Evolutionary conservation across 2,888 invertebrate species (phyloP).

Genomic region (Habroteleia sp.): DNA sequence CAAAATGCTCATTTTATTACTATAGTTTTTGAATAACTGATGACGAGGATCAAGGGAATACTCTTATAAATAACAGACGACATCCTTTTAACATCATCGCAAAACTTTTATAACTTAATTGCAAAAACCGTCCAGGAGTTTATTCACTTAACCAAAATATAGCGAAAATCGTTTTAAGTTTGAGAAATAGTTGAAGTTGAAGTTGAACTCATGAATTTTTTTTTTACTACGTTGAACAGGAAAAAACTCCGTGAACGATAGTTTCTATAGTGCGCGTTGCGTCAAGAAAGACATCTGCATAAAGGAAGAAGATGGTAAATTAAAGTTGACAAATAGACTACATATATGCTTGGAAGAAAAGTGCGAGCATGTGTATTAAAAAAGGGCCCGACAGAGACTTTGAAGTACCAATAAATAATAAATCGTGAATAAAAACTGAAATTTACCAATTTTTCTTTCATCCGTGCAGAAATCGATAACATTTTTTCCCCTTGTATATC

Average conservation of each 20-base stretch:
- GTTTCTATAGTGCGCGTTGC: constrained; percentile 21
- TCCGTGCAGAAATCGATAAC: constrained; percentile 7
- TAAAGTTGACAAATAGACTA: constrained; percentile 7
- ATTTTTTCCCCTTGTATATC: too few species aligned
- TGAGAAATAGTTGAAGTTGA: constrained; percentile 2
- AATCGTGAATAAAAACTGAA: constrained; percentile 30
- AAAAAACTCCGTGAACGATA: constrained; percentile 16
- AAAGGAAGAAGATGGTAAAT: constrained; percentile 26
- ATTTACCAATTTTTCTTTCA: too few species aligned
- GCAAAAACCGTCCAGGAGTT: constrained; percentile 1
- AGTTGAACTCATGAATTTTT: constrained; percentile 1
- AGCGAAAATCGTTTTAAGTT: constrained; percentile 10
- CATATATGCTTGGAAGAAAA: constrained; percentile 1
- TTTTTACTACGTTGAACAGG: constrained; percentile 7
- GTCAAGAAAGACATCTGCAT: constrained; percentile 30
- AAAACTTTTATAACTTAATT: not conserved
- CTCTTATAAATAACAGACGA: too few species aligned
- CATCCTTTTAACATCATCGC: not conserved
- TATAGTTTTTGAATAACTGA: too few species aligned
- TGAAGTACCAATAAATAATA: constrained; percentile 35
- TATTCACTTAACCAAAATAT: constrained; percentile 9
- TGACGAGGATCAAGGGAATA: too few species aligned
- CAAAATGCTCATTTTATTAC: too few species aligned
- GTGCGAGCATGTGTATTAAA: constrained; percentile 16
- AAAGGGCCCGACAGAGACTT: constrained; percentile 36